Conservation (phyloP, 1,140 invertebrate genomes). For the Euwallacea fornicatus region DNA sequence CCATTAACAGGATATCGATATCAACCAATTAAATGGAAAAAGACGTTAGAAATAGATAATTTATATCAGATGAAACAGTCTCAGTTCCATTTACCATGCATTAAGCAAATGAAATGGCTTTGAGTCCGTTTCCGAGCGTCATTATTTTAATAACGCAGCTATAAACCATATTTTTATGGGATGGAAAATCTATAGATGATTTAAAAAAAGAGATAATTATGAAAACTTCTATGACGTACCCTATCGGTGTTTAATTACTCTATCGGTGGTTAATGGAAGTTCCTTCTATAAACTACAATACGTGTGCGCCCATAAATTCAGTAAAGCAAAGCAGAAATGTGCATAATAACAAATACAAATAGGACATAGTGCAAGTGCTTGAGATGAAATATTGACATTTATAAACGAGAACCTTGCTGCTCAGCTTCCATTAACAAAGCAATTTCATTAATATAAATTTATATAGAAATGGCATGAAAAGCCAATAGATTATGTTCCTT, state of each 20-base stretch:
- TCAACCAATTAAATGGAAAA: constrained; percentile 17
- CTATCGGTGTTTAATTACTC: too few species aligned
- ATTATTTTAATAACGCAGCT: constrained; percentile 18
- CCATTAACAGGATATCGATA: constrained; percentile 19
- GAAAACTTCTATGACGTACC: too few species aligned
- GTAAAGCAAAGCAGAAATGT: neutral
- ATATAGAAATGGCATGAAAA: neutral
- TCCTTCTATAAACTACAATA: too few species aligned
- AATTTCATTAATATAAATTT: constrained; percentile 18
- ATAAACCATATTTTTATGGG: constrained; percentile 17
- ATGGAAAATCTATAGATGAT: too few species aligned
- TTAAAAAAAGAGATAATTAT: too few species aligned
- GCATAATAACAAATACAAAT: constrained; percentile 4
- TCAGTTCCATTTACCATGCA: constrained; percentile 17
- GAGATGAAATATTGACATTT: constrained; percentile 8
- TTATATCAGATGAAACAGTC: constrained; percentile 8
- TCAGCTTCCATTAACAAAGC: constrained; percentile 1
- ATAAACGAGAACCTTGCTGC: constrained; percentile 3
- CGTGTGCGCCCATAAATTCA: neutral
- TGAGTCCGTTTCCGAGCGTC: constrained; percentile 15
- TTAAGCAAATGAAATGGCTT: constrained; percentile 22
- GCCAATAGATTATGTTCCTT: constrained; percentile 1
- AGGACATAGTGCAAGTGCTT: neutral
- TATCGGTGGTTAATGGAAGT: too few species aligned
- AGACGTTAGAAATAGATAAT: constrained; percentile 9